Base-by-base conservation (phyloP, 2,888 invertebrate species). In the Argynnis bischoffii region DNA sequence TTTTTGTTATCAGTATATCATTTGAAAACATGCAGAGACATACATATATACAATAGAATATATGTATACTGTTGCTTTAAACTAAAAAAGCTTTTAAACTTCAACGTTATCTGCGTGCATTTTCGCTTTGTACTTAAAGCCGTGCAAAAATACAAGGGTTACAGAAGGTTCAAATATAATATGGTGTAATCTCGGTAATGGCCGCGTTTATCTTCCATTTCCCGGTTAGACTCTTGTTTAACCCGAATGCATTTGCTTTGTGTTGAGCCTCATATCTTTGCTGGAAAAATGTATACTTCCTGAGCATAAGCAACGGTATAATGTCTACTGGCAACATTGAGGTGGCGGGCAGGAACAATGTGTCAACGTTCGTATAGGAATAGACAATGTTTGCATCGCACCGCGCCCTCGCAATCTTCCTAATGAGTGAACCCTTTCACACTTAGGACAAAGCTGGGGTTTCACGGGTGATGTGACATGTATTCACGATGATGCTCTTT, bases 341-440 rank as follows among this genome's bases (percentile, higher is more conserved):
- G 83, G 79, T 79, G 78, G 78, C 74, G 78, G 74, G 76, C 78
- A 76, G 77, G 84, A 83, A 90, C 88, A 90, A 90, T 89, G 80
- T 83, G 78, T 75, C 79, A 80, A 76, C 80, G 79, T 74, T 76
- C 65, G 67, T 61, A 61, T 54, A 65, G 71, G 54, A 67, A 79
- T 76, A 87, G 82, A 89, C 88, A 89, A 81, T 89, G 89, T 88
- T 86, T 82, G 80, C 80, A 78, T 79, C 78, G 78, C 81, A 77
- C 79, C 78, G 81, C 87, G 86, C 91, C 90, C 90, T 88, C 85
- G 92, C 92, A 92, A 92, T 92, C 92, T 92, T 90, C 91, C 91
- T 92, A 92, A 92, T 92, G 92, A 92, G 90, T 89, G 89, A 87
- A 84, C 90, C 90, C 90, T 91, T 92, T 91, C 90, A 90, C 91